Evolutionary conservation across 2,113 vertebrate species (phyloP).

Genomic region (Datnioides undecimradiatus): DNA sequence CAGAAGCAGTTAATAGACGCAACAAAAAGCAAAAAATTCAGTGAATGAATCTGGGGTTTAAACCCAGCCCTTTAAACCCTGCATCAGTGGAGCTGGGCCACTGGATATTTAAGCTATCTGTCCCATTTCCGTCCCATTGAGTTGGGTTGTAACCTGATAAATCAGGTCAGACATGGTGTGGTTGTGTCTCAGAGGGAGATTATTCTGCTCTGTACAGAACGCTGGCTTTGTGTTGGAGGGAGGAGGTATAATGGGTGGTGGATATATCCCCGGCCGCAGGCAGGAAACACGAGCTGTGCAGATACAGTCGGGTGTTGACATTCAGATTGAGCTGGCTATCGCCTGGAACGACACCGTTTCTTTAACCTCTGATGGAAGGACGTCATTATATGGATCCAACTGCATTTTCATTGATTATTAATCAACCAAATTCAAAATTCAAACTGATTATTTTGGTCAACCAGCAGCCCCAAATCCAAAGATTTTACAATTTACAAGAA

Average conservation of each 20-base stretch:
- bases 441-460: not conserved
- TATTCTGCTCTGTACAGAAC: conserved; percentile 44
- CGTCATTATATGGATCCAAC: fast-evolving
- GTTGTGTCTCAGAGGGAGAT: conserved; percentile 57
- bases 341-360: conserved; percentile 1
- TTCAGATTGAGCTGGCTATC: conserved; percentile 4
- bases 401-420: too few species aligned
- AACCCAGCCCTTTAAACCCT: conserved; percentile 7
- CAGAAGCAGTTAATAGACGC: not conserved
- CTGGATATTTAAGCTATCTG: conserved; percentile 51
- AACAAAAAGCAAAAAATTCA: not conserved
- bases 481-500: too few species aligned
- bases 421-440: too few species aligned
- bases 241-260: conserved; percentile 49
- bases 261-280: conserved; percentile 55
- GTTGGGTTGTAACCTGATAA: conserved; percentile 71
- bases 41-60: conserved; percentile 18
- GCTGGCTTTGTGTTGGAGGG: conserved; percentile 68
- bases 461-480: too few species aligned
- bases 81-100: not conserved
- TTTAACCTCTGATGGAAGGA: not conserved
- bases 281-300: conserved; percentile 66
- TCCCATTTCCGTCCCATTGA: conserved; percentile 63
- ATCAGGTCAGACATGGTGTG: conserved; percentile 54
- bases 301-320: conserved; percentile 11